Conservation (phyloP, 1,140 invertebrate genomes). For the Calliphora vicina region DNA sequence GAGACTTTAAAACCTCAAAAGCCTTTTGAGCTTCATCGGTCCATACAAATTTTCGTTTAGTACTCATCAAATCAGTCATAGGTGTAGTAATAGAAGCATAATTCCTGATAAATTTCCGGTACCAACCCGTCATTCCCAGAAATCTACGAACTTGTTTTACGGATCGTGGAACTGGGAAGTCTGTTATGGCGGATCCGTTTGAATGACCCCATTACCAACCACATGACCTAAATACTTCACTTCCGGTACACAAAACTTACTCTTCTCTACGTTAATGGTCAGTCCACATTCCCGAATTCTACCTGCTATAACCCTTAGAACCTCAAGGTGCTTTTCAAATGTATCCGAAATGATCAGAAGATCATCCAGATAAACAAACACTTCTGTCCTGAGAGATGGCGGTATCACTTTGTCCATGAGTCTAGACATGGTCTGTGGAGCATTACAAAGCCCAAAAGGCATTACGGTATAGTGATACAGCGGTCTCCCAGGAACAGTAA, state of each 20-base stretch:
- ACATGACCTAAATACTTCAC: too few relatives aligned
- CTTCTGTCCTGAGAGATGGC: conserved; percentile 20
- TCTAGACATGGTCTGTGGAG: conserved; percentile 41
- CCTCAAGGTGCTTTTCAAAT: conserved; percentile 44
- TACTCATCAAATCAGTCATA: background rate
- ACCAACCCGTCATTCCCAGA: conserved; percentile 7
- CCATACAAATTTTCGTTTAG: background rate
- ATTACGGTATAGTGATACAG: conserved; percentile 63
- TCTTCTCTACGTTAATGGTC: too few relatives aligned
- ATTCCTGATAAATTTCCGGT: background rate
- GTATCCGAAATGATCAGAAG: conserved; percentile 43
- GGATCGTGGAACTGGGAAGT: background rate
- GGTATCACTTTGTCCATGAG: conserved; percentile 42
- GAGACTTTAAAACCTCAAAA: background rate
- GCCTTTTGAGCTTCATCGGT: conserved; percentile 18
- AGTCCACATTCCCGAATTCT: background rate
- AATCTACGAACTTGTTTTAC: conserved; percentile 12
- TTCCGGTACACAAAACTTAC: too few relatives aligned
- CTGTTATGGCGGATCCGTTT: conserved; percentile 15
- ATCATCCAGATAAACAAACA: conserved; percentile 54
- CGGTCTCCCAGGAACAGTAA: conserved; percentile 62
- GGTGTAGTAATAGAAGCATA: conserved; percentile 13
- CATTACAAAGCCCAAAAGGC: conserved; percentile 64
- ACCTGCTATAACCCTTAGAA: conserved; percentile 38
- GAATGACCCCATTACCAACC: too few relatives aligned